Conservation (phyloP, 2,113 vertebrate species). For the Condylura cristata region DNA sequence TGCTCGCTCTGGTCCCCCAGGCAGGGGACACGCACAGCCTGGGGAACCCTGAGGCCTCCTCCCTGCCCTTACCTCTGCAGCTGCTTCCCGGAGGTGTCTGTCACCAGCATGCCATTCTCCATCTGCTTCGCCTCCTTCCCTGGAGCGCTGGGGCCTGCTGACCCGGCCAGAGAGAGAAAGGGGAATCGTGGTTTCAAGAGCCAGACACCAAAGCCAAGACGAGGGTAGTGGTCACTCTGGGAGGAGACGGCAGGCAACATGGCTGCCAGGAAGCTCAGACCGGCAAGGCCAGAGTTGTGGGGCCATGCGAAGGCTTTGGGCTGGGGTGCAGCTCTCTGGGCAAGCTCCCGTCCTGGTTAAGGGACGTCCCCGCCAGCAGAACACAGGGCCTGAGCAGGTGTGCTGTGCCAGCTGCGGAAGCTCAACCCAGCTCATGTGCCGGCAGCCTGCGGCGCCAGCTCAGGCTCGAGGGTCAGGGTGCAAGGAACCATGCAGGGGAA, state of each 20-base stretch:
- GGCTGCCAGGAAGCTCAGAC: not conserved
- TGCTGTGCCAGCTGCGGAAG: not conserved
- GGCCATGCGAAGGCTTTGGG: not conserved
- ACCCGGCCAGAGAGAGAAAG: not conserved
- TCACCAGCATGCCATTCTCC: conserved; percentile 88
- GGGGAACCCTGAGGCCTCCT: fast-evolving
- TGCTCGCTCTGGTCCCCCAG: not conserved
- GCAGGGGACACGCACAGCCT: fast-evolving
- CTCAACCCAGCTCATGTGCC: too few relatives aligned
- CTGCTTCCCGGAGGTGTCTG: conserved; percentile 64
- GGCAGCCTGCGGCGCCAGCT: not conserved
- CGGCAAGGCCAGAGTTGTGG: not conserved
- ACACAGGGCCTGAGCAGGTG: not conserved
- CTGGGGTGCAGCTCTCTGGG: fast-evolving
- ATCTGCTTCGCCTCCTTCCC: conserved; percentile 84
- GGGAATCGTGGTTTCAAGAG: not conserved
- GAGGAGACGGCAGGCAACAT: not conserved
- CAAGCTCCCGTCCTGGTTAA: too few relatives aligned
- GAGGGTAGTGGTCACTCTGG: fast-evolving
- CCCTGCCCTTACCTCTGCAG: conserved; percentile 78
- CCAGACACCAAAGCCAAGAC: not conserved
- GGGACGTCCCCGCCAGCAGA: fast-evolving
- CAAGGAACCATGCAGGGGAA: fast-evolving
- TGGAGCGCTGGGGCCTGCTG: conserved; percentile 73
- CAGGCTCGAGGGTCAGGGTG: not conserved